Evolutionary conservation across 2,113 vertebrate genomes (phyloP).

Genomic region (Poeciliopsis retropinna): DNA sequence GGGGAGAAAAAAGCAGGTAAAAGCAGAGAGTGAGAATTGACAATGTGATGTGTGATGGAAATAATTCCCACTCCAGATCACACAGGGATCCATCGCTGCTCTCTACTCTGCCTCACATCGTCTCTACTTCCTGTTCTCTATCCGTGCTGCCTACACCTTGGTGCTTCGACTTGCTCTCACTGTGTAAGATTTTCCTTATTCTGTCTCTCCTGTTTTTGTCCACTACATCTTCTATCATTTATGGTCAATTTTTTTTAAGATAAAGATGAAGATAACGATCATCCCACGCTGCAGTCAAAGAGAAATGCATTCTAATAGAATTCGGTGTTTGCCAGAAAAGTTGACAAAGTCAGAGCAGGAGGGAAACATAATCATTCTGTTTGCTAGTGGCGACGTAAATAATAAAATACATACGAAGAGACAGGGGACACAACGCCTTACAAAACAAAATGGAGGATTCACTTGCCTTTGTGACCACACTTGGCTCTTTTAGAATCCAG

Average conservation of each 20-base stretch:
- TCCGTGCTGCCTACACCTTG: background rate
- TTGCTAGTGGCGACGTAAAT: background rate
- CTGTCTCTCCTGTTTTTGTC: background rate
- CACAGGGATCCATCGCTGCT: constrained; percentile 30
- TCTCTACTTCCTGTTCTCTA: constrained; percentile 11
- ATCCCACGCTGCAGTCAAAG: too few relatives aligned
- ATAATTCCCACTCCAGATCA: constrained; percentile 62
- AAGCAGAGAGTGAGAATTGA: constrained; percentile 37
- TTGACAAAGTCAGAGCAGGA: background rate
- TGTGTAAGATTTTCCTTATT: background rate
- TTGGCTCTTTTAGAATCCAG: background rate
- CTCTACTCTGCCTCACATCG: constrained; percentile 16
- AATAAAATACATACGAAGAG: background rate
- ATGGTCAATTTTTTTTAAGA: background rate
- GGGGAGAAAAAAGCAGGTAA: background rate
- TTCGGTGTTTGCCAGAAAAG: background rate
- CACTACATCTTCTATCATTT: background rate
- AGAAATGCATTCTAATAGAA: background rate
- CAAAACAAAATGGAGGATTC: background rate
- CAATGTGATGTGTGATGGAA: constrained; percentile 54
- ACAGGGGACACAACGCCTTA: background rate
- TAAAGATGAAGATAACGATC: background rate
- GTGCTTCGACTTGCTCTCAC: background rate
- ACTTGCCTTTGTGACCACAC: background rate
- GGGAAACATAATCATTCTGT: background rate